Evolutionary conservation across 2,888 invertebrate genomes (phyloP).

Genomic region (Ceratothoa steindachneri): DNA sequence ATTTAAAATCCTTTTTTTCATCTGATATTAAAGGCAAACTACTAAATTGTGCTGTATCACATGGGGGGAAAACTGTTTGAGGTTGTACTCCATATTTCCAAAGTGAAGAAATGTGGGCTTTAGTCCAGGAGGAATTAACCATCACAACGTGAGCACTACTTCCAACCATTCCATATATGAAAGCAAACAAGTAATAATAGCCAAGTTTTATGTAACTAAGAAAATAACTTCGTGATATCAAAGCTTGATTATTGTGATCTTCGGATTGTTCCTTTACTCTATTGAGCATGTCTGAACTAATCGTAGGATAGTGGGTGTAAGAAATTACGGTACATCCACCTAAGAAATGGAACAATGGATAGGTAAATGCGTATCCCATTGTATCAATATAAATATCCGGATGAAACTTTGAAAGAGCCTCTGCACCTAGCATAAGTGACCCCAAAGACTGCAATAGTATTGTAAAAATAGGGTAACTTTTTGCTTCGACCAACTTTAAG

Average conservation of each 20-base stretch:
- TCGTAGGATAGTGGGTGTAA: conserved; percentile 94
- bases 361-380: conserved; percentile 88
- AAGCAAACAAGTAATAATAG: conserved; percentile 86
- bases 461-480: conserved; percentile 83
- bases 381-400: conserved; percentile 74
- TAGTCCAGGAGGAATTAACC: conserved; percentile 97
- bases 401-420: conserved; percentile 76
- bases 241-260: conserved; percentile 76
- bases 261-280: conserved; percentile 68
- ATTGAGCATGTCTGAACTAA: conserved; percentile 86
- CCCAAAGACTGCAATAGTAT: conserved; percentile 86
- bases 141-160: conserved; percentile 77
- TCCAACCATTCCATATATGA: conserved; percentile 78
- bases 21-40: conserved; percentile 55
- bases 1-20: conserved; percentile 56
- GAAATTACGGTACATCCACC: conserved; percentile 73
- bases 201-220: conserved; percentile 76
- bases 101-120: conserved; percentile 79
- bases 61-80: conserved; percentile 82
- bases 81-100: conserved; percentile 53
- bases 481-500: conserved; percentile 74
- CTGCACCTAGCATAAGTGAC: conserved; percentile 77
- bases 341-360: conserved; percentile 84
- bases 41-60: conserved; percentile 72
- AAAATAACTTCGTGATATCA: conserved; percentile 75